A percentile compares a stretch with the other conserved stretches of the same genome.
Evolutionary conservation across 2,113 vertebrate species (phyloP).

Genomic region (Gulo gulo): DNA sequence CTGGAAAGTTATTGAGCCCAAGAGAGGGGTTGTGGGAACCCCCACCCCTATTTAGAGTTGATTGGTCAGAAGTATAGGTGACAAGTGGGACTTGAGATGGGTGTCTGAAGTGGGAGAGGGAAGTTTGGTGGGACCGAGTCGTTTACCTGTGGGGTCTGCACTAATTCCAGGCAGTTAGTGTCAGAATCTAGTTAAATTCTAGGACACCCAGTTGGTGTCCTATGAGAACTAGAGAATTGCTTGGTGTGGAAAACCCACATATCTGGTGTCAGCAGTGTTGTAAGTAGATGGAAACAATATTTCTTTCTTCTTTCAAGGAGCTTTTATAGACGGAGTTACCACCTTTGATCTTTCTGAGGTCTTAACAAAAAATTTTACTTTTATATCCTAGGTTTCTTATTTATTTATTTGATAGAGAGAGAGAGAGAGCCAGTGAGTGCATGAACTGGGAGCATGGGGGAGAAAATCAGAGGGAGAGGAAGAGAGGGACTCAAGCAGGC

Average conservation of each 20-base stretch:
- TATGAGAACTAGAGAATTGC: neutral
- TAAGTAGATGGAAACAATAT: neutral
- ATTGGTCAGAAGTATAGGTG: neutral
- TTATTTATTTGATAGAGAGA: neutral
- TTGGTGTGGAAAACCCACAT: neutral
- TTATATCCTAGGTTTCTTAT: neutral
- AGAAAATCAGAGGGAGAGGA: neutral
- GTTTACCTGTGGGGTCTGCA: neutral
- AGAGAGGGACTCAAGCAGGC: neutral
- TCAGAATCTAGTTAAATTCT: neutral
- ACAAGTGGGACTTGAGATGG: neutral
- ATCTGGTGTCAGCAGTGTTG: neutral
- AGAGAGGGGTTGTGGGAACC: neutral
- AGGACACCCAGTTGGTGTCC: neutral
- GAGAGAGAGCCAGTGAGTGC: neutral
- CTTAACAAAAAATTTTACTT: slow-evolving; percentile 14
- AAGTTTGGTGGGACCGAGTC: neutral
- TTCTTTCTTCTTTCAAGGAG: neutral
- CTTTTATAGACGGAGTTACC: neutral
- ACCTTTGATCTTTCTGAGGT: neutral
- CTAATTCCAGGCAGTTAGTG: neutral
- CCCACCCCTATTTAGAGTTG: neutral
- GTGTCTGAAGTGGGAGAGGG: neutral
- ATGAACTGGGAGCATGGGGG: neutral
- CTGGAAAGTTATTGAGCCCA: neutral